These are phyloP conservation scores for Burhinus bistriatus DNA, from an alignment of 2,113 vertebrate genomes.

Conservation along the genomic window DNA sequence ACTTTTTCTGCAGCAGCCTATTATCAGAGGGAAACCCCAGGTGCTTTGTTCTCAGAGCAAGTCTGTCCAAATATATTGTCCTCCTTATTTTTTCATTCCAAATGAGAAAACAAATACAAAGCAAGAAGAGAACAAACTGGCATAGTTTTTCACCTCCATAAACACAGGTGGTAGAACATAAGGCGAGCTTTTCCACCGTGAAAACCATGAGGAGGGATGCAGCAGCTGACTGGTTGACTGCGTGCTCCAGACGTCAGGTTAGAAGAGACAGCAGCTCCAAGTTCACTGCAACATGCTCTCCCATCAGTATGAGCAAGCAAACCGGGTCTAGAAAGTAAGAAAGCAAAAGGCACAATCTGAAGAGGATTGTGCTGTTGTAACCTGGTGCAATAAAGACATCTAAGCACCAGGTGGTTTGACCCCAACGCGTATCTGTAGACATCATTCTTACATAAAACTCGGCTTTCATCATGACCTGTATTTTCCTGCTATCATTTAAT, in stretches of 20 bases:
- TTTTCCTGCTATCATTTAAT: not conserved
- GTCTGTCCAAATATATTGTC: not conserved
- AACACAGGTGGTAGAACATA: not conserved
- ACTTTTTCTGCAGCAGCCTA: not conserved
- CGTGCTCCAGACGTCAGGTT: not conserved
- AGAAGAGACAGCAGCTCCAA: not conserved
- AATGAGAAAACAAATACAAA: not conserved
- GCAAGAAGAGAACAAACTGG: not conserved
- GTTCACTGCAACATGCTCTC: not conserved
- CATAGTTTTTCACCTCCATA: not conserved
- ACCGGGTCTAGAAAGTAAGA: not conserved
- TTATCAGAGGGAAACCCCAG: slow-evolving; percentile 39
- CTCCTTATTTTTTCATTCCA: not conserved
- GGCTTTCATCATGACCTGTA: not conserved
- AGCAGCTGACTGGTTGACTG: not conserved
- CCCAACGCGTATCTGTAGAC: not conserved
- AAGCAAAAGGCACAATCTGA: not conserved
- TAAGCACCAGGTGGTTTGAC: not conserved
- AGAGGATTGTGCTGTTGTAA: not conserved
- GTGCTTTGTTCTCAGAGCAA: not conserved
- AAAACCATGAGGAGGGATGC: not conserved
- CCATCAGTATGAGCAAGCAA: not conserved
- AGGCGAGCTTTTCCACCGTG: not conserved
- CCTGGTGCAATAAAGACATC: not conserved
- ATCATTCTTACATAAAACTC: not conserved